Base-by-base conservation (phyloP, 2,888 invertebrate species). In the Trachelus troglodyta region DNA sequence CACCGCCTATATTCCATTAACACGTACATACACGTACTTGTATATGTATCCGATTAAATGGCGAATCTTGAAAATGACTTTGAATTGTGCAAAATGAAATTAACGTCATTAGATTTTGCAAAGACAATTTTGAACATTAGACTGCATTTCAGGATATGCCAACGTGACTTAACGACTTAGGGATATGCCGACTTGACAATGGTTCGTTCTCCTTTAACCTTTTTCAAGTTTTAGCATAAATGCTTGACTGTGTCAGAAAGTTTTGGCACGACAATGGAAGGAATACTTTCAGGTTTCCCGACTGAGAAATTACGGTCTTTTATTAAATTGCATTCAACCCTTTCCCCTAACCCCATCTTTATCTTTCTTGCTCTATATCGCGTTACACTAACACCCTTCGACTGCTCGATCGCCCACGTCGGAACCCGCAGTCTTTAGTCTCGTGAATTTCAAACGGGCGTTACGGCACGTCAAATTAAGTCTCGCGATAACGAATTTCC, bases 181-280 rank as follows among this genome's bases (percentile, higher is more conserved):
- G 23, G 2, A 75, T 37, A 71, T 78, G 74, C 71, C 73, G 80
- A 81, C 77, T 77, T 80, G 78, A 84, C 82, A 78, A 85, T 85
- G 85, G 84, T 85, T 85, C 82, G 84, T 85, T 83, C 80, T 76
- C 69, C 75, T 35, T 79, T 78, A 76, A 73, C 77, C 77, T 81
- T 80, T 69, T 78, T 73, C 40, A 73, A 81, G 78, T 83, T 83
- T 79, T 76, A 77, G 74, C 80, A 76, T 40, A 81, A 80, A 83
- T 82, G 76, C 75, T 69, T 69, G 34, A 56, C 69, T 79, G 78
- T 56, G 81, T 82, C 82, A 81, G 77, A 83, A 86, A 87, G 79
- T 85, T 85, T 83, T 74, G 56, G 35, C 73, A 83, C 83, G 85
- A 85, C 84, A 76, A 76, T 79, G 40, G 23, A 71, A 15, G 31